Evolutionary conservation across 2,797 vertebrate species (phyloP).

Genomic region (Hylomyscus alleni): DNA sequence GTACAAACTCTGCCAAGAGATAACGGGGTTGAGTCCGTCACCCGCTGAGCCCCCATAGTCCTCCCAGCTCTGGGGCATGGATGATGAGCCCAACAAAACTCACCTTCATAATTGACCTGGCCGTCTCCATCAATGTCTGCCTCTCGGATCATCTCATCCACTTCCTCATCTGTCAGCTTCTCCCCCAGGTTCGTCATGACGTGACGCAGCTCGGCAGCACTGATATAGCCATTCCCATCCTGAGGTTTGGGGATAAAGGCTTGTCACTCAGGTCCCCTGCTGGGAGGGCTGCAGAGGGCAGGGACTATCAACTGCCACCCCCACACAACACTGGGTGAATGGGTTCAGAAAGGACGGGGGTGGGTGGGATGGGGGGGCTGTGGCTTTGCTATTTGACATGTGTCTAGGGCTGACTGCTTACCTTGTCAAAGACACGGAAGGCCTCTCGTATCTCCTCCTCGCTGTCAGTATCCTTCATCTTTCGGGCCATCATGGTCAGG

Average conservation of each 20-base stretch:
- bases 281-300: background rate
- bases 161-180: conserved; percentile 95
- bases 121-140: conserved; percentile 95
- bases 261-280: background rate
- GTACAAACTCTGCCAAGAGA: conserved; percentile 93
- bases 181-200: conserved; percentile 97
- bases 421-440: conserved; percentile 96
- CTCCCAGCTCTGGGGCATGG: background rate
- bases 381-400: background rate
- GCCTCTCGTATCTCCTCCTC: conserved; percentile 97
- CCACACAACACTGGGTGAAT: background rate
- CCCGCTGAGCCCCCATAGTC: fast-evolving
- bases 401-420: conserved; percentile 70
- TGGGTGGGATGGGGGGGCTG: no score
- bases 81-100: fast-evolving
- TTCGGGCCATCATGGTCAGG: conserved; percentile 96
- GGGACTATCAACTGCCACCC: background rate
- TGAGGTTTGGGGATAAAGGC: conserved; percentile 72
- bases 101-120: conserved; percentile 96
- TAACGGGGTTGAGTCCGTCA: background rate
- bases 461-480: conserved; percentile 97
- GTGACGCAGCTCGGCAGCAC: conserved; percentile 94
- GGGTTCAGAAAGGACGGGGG: background rate
- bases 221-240: conserved; percentile 96
- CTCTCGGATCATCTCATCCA: conserved; percentile 96